Evolutionary conservation across 2,113 vertebrate species (phyloP).

Genomic region (Antechinus flavipes): DNA sequence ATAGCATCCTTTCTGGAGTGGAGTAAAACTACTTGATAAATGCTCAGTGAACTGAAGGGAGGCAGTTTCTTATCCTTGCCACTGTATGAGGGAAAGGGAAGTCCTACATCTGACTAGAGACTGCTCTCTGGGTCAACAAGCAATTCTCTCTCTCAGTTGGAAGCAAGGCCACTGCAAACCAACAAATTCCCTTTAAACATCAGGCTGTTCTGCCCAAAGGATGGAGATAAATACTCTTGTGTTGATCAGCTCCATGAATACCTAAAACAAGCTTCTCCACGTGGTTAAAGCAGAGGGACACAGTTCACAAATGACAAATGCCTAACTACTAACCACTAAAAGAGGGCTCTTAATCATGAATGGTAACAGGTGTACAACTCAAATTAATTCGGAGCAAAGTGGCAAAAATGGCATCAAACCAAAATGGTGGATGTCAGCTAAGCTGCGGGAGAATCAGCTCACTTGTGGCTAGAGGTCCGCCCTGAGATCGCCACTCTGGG

Average conservation of each 20-base stretch:
- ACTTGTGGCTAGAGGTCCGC: neutral
- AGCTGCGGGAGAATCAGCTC: neutral
- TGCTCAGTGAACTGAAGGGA: neutral
- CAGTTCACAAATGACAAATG: neutral
- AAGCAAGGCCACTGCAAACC: neutral
- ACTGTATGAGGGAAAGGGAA: neutral
- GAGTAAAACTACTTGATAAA: neutral
- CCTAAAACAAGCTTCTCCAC: neutral
- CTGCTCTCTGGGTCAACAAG: neutral
- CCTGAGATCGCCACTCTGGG: neutral
- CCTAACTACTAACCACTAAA: neutral
- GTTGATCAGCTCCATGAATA: neutral
- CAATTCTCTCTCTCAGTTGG: neutral
- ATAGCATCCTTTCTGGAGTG: neutral
- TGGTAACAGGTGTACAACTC: neutral
- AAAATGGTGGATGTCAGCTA: neutral
- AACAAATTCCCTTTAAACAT: neutral
- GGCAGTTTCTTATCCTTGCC: neutral
- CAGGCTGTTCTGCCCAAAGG: neutral
- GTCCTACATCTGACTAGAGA: neutral
- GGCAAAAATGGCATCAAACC: neutral
- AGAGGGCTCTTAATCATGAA: too few relatives aligned
- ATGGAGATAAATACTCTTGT: neutral
- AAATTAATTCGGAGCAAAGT: neutral
- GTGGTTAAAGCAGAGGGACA: neutral